Base-by-base conservation (phyloP, 1,140 invertebrate species). In the Drosophila ironensis region DNA sequence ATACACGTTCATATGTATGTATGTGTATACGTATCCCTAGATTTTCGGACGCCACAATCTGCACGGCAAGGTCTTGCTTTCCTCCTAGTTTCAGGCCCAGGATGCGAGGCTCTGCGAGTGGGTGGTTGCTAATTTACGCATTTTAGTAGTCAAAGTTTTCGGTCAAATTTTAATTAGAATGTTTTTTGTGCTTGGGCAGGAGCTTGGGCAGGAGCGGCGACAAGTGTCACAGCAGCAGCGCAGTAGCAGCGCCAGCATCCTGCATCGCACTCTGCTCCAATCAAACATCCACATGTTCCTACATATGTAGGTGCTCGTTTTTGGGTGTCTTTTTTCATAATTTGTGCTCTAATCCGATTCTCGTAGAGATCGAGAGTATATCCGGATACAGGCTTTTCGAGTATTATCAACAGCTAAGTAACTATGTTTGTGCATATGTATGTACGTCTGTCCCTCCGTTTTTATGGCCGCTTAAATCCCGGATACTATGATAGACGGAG, bases 161-260 rank as follows among this genome's bases (percentile, higher is more conserved):
- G 52, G n/a, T 30, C 57, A 61, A 72, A 72, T 75, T 84, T 80
- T 84, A 84, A 84, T 86, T 86, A 86, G 80, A 80, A 74, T 54
- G 66, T 37, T 71, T 66, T 84, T 71, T 68, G 48, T 56, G 8
- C 2, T 2, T 2, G 20, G 20, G 20, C 2, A 22, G 14, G 14
- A 14, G 19, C 16, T 22, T 46, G 46, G 54, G 46, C 51, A 30
- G 47, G 11, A 25, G 33, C 22, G 27, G 24, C 47, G 38, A 45
- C 69, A 61, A 68, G 52, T 61, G 64, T 48, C 51, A 46, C 60
- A 56, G 45, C 37, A 67, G 22, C 30, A 54, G 45, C 14, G 20
- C 41, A 67, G 9, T 16, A 46, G 33, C 17, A 61, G 33, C 16
- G 52, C 60, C 14, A 57, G 50, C 16, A 77, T 61, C 60, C 64